Evolutionary conservation across 2,113 vertebrate genomes (phyloP).

Genomic region (Megatriorchis doriae): DNA sequence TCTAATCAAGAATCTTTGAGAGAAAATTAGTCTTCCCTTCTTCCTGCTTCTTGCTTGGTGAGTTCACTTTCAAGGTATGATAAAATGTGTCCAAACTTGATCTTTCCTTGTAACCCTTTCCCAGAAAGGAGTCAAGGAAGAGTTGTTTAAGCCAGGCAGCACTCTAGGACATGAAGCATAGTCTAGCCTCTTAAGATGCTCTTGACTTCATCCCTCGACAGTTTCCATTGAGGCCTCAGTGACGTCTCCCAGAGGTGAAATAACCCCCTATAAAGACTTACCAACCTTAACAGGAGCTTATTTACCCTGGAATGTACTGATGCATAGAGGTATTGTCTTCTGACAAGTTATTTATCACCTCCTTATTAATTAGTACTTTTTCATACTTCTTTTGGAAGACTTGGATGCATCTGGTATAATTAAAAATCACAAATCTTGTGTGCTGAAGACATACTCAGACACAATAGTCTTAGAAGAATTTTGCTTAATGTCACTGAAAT

Average conservation of each 20-base stretch:
- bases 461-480: not conserved
- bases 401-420: not conserved
- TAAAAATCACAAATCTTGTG: not conserved
- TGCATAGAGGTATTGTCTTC: not conserved
- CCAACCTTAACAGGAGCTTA: not conserved
- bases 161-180: not conserved
- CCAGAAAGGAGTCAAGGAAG: not conserved
- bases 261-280: not conserved
- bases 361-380: not conserved
- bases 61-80: conserved; percentile 22
- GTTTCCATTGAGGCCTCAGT: not conserved
- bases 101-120: not conserved
- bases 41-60: conserved; percentile 13
- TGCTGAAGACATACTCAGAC: not conserved
- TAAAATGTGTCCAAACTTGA: not conserved
- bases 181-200: not conserved
- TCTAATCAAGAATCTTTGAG: conserved; percentile 6
- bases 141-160: not conserved
- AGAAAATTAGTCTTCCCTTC: conserved; percentile 9
- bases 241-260: not conserved
- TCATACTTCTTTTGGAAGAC: not conserved
- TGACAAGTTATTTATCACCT: not conserved
- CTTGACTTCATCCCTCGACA: not conserved
- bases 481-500: not conserved
- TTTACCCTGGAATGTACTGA: not conserved